Evolutionary conservation across 2,888 invertebrate genomes (phyloP), one percentile per base, ranked within the genome.

Genomic region (Frankliniella fusca): DNA sequence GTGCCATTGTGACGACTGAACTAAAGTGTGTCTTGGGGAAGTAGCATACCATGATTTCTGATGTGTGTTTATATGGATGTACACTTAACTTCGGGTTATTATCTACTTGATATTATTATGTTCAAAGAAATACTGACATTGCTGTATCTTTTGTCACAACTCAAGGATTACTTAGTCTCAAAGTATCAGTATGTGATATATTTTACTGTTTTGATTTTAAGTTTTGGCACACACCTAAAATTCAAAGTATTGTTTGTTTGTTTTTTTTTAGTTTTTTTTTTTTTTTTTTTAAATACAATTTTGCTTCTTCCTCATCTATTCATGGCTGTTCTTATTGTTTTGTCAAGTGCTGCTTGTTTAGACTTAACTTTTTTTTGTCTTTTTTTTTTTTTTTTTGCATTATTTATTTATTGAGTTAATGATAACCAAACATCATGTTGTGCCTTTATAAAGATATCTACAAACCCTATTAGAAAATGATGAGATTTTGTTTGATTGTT

Each of bases 1-100:
- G 70, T 76, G 70, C 70, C 70, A 76, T 76, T 76, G 70, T 76
- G 70, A 76, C 27, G 23, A 70, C 70, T 70, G 70, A 27, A 76
- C n/a, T 76, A 12, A 76, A 76, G 27, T 76, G 1, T 23, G 70
- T 76, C 27, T 8, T 23, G 12, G 23, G 70, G 20, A 54, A 54
- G 38, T 38, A 38, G 38, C 38, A 38, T 38, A 38, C 5, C n/a
- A n/a, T 54, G 54, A 15, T 54, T 15, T 54, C 18, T 11, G 27
- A 27, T 27, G 70, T 76, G 23, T 76, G 70, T 27, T n/a, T n/a
- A 38, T 76, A 11, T 70, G 7, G 5, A 70, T n/a, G 70, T n/a
- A 61, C 61, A 61, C 38, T 61, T 7, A 61, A n/a, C 61, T 23
- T 11, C 23, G 27, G 38, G 70, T 76, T 12, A 23, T 27, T 76